Evolutionary conservation across 2,113 vertebrate species (phyloP), one percentile per base, ranked within the genome.

Genomic region (Peucedramus taeniatus): DNA sequence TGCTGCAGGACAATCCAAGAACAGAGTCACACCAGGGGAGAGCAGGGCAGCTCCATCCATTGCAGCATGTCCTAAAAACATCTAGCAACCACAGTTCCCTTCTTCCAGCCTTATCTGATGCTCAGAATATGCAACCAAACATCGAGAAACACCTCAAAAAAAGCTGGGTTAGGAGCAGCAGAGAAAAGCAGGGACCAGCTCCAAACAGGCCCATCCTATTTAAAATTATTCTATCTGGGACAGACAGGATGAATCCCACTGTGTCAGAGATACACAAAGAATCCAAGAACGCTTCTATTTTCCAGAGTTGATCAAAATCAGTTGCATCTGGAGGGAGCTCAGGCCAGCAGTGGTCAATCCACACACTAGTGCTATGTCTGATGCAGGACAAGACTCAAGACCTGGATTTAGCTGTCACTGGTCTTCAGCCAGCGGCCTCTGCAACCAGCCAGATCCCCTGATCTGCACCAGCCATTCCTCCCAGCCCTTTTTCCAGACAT

Each of bases 1-100:
- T 99, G 92, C 99, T 99, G 97, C 54, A 93, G 94, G 64, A 84
- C 95, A 90, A 97, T 37, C 72, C 76, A 54, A 95, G 65, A 94
- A 57, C 51, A 94, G 47, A 8, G 51, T 96, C 93, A 95, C 76
- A 50, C 31, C 39, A 2, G 3, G 18, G 68, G n/a, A 74, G 33
- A 60, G 47, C 65, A 72, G 77, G 40, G 6, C 26, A 91, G 69
- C 53, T 56, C 53, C 20, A 45, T 37, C 75, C 74, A 45, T 7
- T 9, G 24, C 26, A 61, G 40, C 35, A 30, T 0, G 7, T 49
- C 54, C 54, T 85, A 87, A 72, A 91, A 61, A 27, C 69, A 44
- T 14, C 71, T 50, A 51, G 47, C 22, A 74, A 66, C 35, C 60
- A 66, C 40, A 70, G 50, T 11, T 88, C 39, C 82, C 47, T 91